phyloP scores from a whole-genome alignment of 2,113 vertebrate species.

The Saccopteryx leptura region DNA sequence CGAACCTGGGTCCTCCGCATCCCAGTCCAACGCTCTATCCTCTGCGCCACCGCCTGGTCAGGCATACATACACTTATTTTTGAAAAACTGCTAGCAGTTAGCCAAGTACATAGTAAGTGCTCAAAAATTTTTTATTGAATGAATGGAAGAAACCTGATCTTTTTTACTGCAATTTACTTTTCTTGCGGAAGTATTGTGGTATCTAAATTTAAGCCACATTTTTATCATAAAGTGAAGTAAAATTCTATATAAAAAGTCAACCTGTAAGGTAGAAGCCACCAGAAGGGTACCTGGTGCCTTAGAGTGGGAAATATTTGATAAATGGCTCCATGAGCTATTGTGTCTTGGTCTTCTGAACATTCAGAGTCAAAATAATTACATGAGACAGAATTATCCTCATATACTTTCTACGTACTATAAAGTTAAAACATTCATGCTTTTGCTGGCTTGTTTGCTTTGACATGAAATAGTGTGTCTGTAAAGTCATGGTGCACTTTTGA shows the following conservation, averaged over 20 bases:
- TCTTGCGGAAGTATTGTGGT: not conserved
- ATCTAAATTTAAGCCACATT: constrained; percentile 16
- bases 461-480: too few relatives aligned
- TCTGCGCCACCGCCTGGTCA: too few relatives aligned
- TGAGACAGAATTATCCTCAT: too few relatives aligned
- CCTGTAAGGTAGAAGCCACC: not conserved
- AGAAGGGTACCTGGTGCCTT: not conserved
- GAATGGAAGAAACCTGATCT: not conserved
- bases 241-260: not conserved
- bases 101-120: not conserved
- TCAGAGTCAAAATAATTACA: not conserved
- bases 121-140: constrained; percentile 16
- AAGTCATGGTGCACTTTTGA: too few relatives aligned
- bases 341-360: not conserved
- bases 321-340: not conserved
- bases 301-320: not conserved
- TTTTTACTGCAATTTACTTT: constrained; percentile 1
- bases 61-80: not conserved
- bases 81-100: constrained; percentile 33
- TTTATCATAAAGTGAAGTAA: not conserved
- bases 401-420: too few relatives aligned
- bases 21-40: too few relatives aligned
- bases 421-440: not conserved
- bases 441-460: not conserved
- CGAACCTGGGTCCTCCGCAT: too few relatives aligned